Evolutionary conservation across 1,140 invertebrate species (phyloP), one percentile per base, ranked within the genome.

Genomic region (Hirudo medicinalis): DNA sequence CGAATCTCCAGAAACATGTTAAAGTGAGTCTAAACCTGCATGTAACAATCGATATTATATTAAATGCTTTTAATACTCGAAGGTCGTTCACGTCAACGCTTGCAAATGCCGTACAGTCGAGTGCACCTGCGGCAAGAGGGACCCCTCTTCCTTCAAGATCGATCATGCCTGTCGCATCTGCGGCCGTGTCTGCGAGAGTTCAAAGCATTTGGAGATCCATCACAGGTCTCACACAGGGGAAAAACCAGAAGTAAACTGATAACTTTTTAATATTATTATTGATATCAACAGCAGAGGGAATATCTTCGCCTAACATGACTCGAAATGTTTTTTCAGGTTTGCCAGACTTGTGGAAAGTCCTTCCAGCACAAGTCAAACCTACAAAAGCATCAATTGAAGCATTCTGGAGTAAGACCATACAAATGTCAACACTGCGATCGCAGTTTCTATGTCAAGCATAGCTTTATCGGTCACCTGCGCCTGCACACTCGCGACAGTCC

Each of bases 331-430:
- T 63, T 13, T 25, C 57, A 63, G 57, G 67, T 68, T 22, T 68
- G 67, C 36, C 27, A 68, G n/a, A 43, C 36, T 32, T 68, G 67
- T 36, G 67, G 67, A 6, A 68, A 68, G 29, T 32, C 27, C 13
- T 68, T 68, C 67, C 67, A 68, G n/a, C 67, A 68, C 67, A 68
- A 68, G 67, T 68, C 67, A 2, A 68, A 68, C 25, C 67, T 68
- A 5, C 67, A 32, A 25, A 68, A 68, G 29, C 67, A 68, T 43
- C 67, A 68, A 27, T 11, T 68, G 67, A 68, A 68, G 67, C 67
- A 68, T 43, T 29, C 27, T 32, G 67, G 67, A 1, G 36, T 43
- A 13, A 68, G 36, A n/a, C 27, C 67, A 6, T 68, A n/a, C 67
- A n/a, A 29, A 13, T 68, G 67, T 25, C 8, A 29, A 15, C 36